Base-by-base conservation (phyloP, 1,140 invertebrate species). In the Drosophila tsacasi region DNA sequence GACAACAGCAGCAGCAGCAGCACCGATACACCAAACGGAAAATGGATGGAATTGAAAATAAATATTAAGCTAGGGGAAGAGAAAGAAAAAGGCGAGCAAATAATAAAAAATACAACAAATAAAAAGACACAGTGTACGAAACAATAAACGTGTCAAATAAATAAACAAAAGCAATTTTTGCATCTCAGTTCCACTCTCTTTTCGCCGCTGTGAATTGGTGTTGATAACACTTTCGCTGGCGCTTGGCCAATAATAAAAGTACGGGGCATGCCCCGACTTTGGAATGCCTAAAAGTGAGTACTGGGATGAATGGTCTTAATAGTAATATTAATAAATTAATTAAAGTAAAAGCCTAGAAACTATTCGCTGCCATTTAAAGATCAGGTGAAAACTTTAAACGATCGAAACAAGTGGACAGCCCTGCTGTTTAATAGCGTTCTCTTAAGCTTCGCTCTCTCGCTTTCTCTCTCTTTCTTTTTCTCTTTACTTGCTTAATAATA, bases 1-100 rank as follows among this genome's bases (percentile, higher is more conserved):
- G 49, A 61, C 50, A 76, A 76, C 49, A 76, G 76, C 40, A 60
- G 32, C 46, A 60, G 32, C 46, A n/a, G 8, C 30, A 40, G 47
- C 37, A 17, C 4, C 35, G 13, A 37, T 13, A 8, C 35, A 52
- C 49, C 49, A 52, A 57, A 32, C 19, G 40, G 30, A 39, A 77
- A 77, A 78, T 77, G 69, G 57, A 69, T 57, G 64, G 55, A 78
- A 78, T 78, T 78, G 75, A 78, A 78, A 78, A 77, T 77, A 78
- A 78, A 78, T 77, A 78, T 62, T 32, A 50, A 69, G 35, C 12
- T 65, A 21, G 13, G 19, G 54, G 5, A 17, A 39, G 12, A 10
- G 4, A 55, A 37, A 23, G 8, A 37, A 46, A 47, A 19, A 23
- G 19, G 4, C 2, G 9, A 25, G 9, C 21, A 50, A 47, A 62